Evolutionary conservation across 2,888 invertebrate genomes (phyloP), one percentile per base, ranked within the genome.

Genomic region (Apamea sordens): DNA sequence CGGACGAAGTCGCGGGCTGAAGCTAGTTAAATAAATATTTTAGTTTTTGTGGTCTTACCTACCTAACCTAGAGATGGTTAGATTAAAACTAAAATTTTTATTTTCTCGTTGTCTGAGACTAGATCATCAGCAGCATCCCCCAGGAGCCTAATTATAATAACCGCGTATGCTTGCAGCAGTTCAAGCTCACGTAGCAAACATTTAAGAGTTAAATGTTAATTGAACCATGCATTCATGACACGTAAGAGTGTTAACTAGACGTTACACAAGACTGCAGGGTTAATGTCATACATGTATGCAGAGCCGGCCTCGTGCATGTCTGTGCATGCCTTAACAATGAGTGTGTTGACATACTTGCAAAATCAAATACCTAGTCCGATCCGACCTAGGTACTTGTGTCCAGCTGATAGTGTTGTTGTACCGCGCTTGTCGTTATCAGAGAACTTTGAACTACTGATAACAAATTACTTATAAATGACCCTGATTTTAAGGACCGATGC

Each of bases 211-310:
- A 21, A 50, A 36, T 67, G 41, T n/a, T 36, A 69, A 80, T 59
- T 50, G 32, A 36, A 24, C 50, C 21, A 64, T 59, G 70, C 64
- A 81, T 61, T 75, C 61, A 50, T 28, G n/a, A 24, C 76, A 68
- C 67, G 67, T 82, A 81, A 69, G 61, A 71, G 73, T 77, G 83
- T 63, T 41, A 73, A 82, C 77, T 53, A 65, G 63, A 59, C 24
- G 64, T 83, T 73, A 61, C 78, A 65, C 77, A 82, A 83, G 41
- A 28, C 59, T 65, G 69, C 69, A 84, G 73, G 78, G 73, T 79
- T 85, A 85, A 85, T 85, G 73, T 24, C 76, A 75, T 82, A 47
- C 69, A 75, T 68, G 73, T 85, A 82, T 85, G 85, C 85, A 72
- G 50, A 65, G 24, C 73, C 24, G n/a, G 53, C 50, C 56, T 63